These are phyloP conservation scores for Hormaphis cornu DNA, from an alignment of 1,140 invertebrate species.

Conservation along the genomic window DNA sequence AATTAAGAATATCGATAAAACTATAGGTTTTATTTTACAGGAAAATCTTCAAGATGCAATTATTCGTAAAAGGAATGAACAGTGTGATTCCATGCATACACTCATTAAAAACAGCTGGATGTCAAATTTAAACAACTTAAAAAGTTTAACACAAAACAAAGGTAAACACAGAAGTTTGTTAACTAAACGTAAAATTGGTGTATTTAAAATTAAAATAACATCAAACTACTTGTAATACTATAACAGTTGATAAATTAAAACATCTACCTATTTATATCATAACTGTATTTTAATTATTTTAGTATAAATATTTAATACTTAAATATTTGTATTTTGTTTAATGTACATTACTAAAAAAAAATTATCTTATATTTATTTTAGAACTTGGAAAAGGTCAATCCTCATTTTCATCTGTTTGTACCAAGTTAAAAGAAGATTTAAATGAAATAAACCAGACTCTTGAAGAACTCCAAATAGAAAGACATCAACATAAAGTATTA, in stretches of 20 bases:
- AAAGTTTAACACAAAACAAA: background rate
- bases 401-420: background rate
- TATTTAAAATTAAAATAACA: too few species aligned
- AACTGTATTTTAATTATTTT: background rate
- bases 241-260: too few species aligned
- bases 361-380: background rate
- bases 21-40: too few species aligned
- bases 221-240: too few species aligned
- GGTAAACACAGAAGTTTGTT: too few species aligned
- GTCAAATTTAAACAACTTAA: background rate
- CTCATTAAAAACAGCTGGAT: background rate
- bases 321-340: background rate
- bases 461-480: background rate
- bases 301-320: too few species aligned
- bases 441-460: background rate
- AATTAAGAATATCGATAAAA: too few species aligned
- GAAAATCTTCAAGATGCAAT: background rate
- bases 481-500: background rate
- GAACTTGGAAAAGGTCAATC: background rate
- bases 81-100: background rate
- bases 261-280: background rate
- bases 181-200: too few species aligned
- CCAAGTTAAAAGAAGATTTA: background rate
- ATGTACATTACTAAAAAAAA: background rate
- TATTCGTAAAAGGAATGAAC: background rate